Conservation (phyloP, 2,888 invertebrate genomes). For the Hylaea fasciaria region DNA sequence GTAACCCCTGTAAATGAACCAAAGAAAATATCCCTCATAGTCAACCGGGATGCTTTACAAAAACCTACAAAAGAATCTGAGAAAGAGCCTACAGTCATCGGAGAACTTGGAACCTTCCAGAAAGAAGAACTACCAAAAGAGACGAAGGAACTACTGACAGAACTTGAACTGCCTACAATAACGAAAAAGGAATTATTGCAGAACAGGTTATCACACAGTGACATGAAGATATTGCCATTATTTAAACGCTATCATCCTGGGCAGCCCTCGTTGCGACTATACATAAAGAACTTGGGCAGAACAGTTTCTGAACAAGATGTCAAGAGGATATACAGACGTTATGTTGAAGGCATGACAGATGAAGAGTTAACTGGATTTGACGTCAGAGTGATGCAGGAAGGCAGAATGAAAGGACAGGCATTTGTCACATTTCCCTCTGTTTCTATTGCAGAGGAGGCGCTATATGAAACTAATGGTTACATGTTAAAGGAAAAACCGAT, state of each 20-base stretch:
- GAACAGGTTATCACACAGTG: slow-evolving; percentile 89
- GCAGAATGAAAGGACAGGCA: slow-evolving; percentile 98
- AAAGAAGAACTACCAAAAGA: slow-evolving; percentile 59
- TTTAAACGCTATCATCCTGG: slow-evolving; percentile 95
- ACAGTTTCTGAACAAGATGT: slow-evolving; percentile 90
- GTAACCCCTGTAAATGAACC: slow-evolving; percentile 63
- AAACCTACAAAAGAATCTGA: slow-evolving; percentile 65
- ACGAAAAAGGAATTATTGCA: slow-evolving; percentile 87
- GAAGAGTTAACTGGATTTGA: slow-evolving; percentile 83
- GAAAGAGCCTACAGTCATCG: slow-evolving; percentile 62
- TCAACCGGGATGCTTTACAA: slow-evolving; percentile 69
- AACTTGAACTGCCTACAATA: slow-evolving; percentile 76
- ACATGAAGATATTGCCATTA: slow-evolving; percentile 90
- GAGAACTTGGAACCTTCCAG: slow-evolving; percentile 76
- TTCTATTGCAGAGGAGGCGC: slow-evolving; percentile 88
- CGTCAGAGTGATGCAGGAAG: slow-evolving; percentile 95
- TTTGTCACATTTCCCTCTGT: slow-evolving; percentile 93
- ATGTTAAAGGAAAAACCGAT: slow-evolving; percentile 94
- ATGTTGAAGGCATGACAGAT: slow-evolving; percentile 71
- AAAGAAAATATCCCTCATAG: slow-evolving; percentile 76
- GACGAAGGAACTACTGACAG: slow-evolving; percentile 45
- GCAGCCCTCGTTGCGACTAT: slow-evolving; percentile 92
- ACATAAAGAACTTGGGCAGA: slow-evolving; percentile 96
- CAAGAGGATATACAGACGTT: slow-evolving; percentile 90
- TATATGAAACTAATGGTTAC: slow-evolving; percentile 94